Evolutionary conservation across 2,888 invertebrate species (phyloP).

Genomic region (Meiosimyza platycephala): DNA sequence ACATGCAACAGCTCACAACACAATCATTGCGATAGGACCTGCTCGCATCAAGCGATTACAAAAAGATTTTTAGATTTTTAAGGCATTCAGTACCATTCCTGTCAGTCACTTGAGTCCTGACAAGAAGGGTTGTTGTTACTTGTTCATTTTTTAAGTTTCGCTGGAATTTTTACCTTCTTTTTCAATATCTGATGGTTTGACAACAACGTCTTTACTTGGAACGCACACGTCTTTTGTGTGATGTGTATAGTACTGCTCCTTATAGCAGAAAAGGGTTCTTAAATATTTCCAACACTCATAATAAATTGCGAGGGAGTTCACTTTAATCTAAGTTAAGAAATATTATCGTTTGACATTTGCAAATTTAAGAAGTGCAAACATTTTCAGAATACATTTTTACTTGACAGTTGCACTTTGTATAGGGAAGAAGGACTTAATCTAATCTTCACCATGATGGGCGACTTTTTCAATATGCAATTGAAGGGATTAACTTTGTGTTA

Average conservation of each 20-base stretch:
- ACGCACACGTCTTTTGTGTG: slow-evolving; percentile 43
- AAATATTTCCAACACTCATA: background rate
- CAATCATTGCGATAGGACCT: slow-evolving; percentile 30
- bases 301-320: slow-evolving; percentile 9
- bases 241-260: background rate
- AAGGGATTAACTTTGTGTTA: slow-evolving; percentile 62
- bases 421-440: slow-evolving; percentile 17
- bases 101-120: slow-evolving; percentile 10
- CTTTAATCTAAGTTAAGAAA: slow-evolving; percentile 21
- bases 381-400: slow-evolving; percentile 61
- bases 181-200: slow-evolving; percentile 29
- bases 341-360: slow-evolving; percentile 57
- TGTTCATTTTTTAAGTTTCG: slow-evolving; percentile 33
- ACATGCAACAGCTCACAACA: slow-evolving; percentile 27
- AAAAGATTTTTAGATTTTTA: slow-evolving; percentile 11
- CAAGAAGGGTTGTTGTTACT: slow-evolving; percentile 22
- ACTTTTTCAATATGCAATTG: slow-evolving; percentile 41
- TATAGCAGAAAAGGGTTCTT: background rate
- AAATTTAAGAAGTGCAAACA: slow-evolving; percentile 53
- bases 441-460: slow-evolving; percentile 31
- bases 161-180: slow-evolving; percentile 40
- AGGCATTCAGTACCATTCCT: slow-evolving; percentile 27
- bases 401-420: slow-evolving; percentile 47
- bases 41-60: background rate
- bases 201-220: slow-evolving; percentile 36